Base-by-base conservation (phyloP, 2,888 invertebrate genomes). In the Gandaritis pyraliata region DNA sequence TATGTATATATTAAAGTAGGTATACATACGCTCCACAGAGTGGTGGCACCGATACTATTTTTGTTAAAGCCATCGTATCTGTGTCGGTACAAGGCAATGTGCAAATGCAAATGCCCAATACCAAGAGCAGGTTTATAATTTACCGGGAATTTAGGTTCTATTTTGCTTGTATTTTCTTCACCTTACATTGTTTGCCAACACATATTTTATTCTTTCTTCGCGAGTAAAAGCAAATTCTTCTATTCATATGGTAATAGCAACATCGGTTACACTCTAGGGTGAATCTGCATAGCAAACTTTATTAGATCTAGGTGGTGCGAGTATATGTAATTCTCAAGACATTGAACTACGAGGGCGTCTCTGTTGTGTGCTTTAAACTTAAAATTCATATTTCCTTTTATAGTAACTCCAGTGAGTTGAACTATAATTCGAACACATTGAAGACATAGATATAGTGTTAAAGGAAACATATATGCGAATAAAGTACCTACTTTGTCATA, bases 231-330 rank as follows among this genome's bases (percentile, higher is more conserved):
- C 64, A 66, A 72, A 70, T 64, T 65, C 65, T 58, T 64, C 71
- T 57, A 69, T 72, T 72, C 63, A 64, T 68, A 72, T 72, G 72
- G 65, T 67, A 72, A 72, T 71, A 45, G 46, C 38, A 60, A 65
- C 64, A 66, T 65, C 63, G 62, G 70, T 66, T 58, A 64, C 66
- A 65, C 62, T 71, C 68, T 54, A 64, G 68, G 64, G 69, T 59
- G 53, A 66, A 66, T 70, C 63, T 62, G 59, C 55, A 66, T 68
- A 66, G 63, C 64, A 68, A 62, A 61, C 41, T 64, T 70, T 59
- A 55, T 55, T 41, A 49, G 41, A 29, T 58, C 55, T 59, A 50
- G 30, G 23, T 18, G 12, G 43, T 15, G 39, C n/a, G n/a, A n/a
- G n/a, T 43, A 51, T 23, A 57, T 52, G 56, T 64, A 39, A 59